These are phyloP conservation scores for Tragelaphus eurycerus DNA, from an alignment of 2,797 vertebrate genomes.

Conservation along the genomic window DNA sequence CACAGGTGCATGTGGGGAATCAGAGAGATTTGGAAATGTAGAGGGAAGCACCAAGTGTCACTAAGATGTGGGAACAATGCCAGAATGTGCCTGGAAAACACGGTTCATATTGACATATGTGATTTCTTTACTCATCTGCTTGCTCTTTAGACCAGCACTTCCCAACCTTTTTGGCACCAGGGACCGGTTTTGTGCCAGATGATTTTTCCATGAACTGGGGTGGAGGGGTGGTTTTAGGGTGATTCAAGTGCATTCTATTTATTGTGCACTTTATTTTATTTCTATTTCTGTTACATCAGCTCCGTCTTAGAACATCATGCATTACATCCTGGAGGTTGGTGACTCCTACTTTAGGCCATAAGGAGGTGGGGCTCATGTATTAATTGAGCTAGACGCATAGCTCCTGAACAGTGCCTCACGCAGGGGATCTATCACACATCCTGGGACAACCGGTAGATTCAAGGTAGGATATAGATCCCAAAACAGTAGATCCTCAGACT, in stretches of 20 bases:
- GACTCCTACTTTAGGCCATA: not conserved
- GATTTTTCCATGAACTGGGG: not conserved
- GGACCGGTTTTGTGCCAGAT: not conserved
- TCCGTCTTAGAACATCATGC: not conserved
- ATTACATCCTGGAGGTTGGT: not conserved
- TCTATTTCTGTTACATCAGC: not conserved
- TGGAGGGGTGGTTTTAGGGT: not conserved
- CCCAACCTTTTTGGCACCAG: not conserved
- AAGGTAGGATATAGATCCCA: not conserved
- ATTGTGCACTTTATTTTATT: not conserved
- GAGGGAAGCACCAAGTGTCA: not conserved
- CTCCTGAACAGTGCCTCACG: not conserved
- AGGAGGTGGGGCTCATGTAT: not conserved
- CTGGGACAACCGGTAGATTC: not conserved
- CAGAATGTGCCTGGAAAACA: not conserved
- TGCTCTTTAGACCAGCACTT: not conserved
- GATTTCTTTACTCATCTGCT: not conserved
- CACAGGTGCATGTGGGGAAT: not conserved
- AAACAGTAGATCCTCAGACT: not conserved
- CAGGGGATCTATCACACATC: not conserved
- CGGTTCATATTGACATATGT: not conserved
- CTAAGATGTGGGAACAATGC: not conserved
- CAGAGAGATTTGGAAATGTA: not conserved
- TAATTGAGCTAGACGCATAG: not conserved
- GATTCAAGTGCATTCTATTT: not conserved